phyloP scores from a whole-genome alignment of 1,140 invertebrate genomes.

The Atta texana region DNA sequence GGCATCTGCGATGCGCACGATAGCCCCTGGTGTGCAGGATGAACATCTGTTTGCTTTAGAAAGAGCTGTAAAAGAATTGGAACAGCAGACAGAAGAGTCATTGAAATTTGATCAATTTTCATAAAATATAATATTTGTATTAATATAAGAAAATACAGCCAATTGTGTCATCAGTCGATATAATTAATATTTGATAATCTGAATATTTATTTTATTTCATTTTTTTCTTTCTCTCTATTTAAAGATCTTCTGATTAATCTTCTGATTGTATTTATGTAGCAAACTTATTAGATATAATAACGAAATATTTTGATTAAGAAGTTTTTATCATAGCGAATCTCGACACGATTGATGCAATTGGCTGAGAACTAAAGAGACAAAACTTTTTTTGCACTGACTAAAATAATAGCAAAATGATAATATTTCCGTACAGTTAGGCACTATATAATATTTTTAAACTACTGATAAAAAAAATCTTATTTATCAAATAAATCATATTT shows the following conservation, averaged over 20 bases:
- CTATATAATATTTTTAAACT: background rate
- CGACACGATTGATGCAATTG: conserved; percentile 11
- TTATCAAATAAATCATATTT: conserved; percentile 43
- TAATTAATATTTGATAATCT: background rate
- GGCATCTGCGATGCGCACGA: conserved; percentile 91
- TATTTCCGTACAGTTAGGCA: background rate
- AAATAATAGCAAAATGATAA: conserved; percentile 16
- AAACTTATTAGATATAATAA: background rate
- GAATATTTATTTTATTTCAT: conserved; percentile 16
- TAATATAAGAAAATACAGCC: conserved; percentile 9
- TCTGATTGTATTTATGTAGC: background rate
- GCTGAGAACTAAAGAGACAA: background rate
- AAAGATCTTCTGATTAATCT: background rate
- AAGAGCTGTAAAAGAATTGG: conserved; percentile 86
- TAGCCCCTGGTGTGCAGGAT: conserved; percentile 90
- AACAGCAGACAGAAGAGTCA: conserved; percentile 67
- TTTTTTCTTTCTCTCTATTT: background rate
- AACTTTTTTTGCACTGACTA: conserved; percentile 8
- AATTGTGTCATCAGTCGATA: conserved; percentile 25
- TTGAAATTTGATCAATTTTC: conserved; percentile 60
- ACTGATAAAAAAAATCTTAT: conserved; percentile 30
- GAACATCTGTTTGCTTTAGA: conserved; percentile 93
- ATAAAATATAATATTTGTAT: conserved; percentile 10
- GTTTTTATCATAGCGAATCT: background rate
- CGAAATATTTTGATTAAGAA: background rate